Base-by-base conservation (phyloP, 2,888 invertebrate species). In the Eilema depressum region DNA sequence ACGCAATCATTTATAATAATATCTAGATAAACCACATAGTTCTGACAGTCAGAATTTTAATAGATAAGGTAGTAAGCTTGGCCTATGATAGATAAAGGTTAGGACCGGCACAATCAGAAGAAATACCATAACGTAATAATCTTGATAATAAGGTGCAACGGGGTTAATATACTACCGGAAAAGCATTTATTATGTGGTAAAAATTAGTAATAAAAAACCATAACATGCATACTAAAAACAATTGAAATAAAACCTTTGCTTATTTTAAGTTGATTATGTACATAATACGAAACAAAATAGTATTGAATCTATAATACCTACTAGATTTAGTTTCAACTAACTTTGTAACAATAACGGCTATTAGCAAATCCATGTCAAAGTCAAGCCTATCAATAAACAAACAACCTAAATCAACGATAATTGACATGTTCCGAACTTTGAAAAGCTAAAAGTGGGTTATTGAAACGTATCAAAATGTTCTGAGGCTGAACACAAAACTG, bases 401-500 rank as follows among this genome's bases (percentile, higher is more conserved):
- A 25, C 60, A 30, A 26, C 47, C 76, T 61, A 69, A 73, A 75
- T 73, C 73, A 74, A 75, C 66, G 33, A 69, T 68, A 79, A 81
- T 75, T 76, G 74, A 73, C 66, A 41, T 73, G 75, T 74, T 71
- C 68, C 63, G 72, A 68, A 68, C 69, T 74, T 63, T 71, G 63
- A 59, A 75, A 83, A 77, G 68, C 79, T 77, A 64, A 70, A 76
- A 81, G 47, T 72, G 63, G 74, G 74, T 84, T 78, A 77, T 64
- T 73, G 65, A 66, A 73, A 71, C 68, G 62, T 71, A 74, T 63
- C 57, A 70, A 70, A 67, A 47, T 68, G 12, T 47, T 47, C 64
- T 69, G 64, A 68, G 72, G 69, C 71, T n/a, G n/a, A 53, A 53
- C n/a, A 72, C 71, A 20, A 66, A 66, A 75, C 75, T 69, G 69